Percentiles rank a stretch among this genome's conserved stretches.
Evolutionary conservation across 2,113 vertebrate genomes (phyloP).

Genomic region (Rhodinocichla rosea): DNA sequence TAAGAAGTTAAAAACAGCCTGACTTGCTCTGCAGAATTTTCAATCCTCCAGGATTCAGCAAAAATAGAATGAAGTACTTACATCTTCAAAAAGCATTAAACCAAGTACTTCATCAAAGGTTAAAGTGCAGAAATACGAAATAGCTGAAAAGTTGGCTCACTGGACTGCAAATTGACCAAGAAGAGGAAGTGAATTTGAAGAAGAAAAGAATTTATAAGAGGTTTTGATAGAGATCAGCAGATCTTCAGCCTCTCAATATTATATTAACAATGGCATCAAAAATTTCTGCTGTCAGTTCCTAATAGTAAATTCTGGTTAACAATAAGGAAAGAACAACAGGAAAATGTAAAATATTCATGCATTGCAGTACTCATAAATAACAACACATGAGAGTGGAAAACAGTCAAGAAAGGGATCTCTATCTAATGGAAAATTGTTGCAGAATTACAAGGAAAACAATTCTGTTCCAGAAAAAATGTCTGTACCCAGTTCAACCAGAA

Average conservation of each 20-base stretch:
- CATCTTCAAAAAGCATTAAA: slow-evolving; percentile 17
- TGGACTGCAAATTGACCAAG: background rate
- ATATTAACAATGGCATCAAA: background rate
- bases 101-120: slow-evolving; percentile 18
- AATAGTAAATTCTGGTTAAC: background rate
- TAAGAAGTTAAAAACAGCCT: background rate
- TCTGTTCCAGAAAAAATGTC: background rate
- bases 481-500: background rate
- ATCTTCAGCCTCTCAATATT: background rate
- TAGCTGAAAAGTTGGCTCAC: slow-evolving; percentile 4
- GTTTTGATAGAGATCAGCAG: background rate
- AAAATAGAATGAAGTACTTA: background rate
- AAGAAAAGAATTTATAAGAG: background rate
- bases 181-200: background rate
- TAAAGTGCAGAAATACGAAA: slow-evolving; percentile 8
- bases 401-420: background rate
- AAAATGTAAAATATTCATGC: slow-evolving; percentile 23
- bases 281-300: background rate
- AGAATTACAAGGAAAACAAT: slow-evolving; percentile 8
- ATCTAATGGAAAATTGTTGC: background rate
- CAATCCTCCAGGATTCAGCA: background rate
- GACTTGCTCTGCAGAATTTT: background rate
- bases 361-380: slow-evolving; percentile 5
- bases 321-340: background rate
- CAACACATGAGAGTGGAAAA: background rate